These are phyloP conservation scores for Protophormia terraenovae DNA, from an alignment of 2,888 invertebrate genomes.

Conservation along the genomic window DNA sequence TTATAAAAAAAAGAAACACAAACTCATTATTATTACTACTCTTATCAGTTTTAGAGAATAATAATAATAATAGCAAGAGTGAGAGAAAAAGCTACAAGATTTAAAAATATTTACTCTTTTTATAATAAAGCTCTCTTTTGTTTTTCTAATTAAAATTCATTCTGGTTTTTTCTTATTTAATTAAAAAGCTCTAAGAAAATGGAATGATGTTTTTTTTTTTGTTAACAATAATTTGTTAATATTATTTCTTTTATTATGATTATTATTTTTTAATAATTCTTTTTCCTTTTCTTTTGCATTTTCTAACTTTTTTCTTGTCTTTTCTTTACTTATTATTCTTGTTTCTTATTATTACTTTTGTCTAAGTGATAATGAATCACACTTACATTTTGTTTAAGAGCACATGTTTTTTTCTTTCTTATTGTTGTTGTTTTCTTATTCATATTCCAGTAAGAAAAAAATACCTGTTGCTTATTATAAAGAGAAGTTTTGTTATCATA, in stretches of 20 bases:
- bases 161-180: no score
- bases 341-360: neutral
- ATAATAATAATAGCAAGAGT: neutral
- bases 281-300: no score
- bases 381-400: neutral
- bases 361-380: slow-evolving; percentile 64
- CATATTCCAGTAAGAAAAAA: neutral
- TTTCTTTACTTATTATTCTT: neutral
- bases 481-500: neutral
- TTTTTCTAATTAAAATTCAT: neutral
- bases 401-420: neutral
- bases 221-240: no score
- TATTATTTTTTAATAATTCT: no score
- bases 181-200: no score
- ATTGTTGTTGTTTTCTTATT: neutral
- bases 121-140: no score
- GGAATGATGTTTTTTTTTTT: no score
- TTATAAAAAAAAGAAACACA: neutral
- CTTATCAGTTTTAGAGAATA: slow-evolving; percentile 2
- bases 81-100: no score
- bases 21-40: neutral
- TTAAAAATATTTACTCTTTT: no score
- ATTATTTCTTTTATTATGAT: no score
- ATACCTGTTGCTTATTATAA: neutral
- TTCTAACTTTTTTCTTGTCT: neutral